These are phyloP conservation scores for Botrylloides violaceus DNA, from an alignment of 23 tunicate genomes.

Conservation along the genomic window DNA sequence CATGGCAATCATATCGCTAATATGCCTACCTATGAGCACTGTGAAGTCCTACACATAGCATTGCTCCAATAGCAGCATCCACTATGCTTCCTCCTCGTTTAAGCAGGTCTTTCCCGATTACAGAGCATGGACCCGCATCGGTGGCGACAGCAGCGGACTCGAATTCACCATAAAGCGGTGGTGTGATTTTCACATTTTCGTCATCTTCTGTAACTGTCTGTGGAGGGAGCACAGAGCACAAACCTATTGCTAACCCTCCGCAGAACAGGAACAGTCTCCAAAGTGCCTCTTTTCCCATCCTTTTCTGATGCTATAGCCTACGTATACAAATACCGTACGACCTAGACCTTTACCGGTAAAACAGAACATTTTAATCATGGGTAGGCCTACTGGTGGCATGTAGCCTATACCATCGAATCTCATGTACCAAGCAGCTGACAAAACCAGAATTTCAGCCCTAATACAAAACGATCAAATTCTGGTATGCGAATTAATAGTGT, in stretches of 20 bases:
- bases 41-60: slow-evolving; percentile 83
- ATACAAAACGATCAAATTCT: no score
- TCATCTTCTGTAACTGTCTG: background rate
- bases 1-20: no score
- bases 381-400: no score
- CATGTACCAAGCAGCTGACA: no score
- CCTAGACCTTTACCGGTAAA: no score
- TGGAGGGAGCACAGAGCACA: no score
- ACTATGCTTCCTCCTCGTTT: slow-evolving; percentile 75
- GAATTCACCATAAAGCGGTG: slow-evolving; percentile 7
- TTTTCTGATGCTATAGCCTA: no score
- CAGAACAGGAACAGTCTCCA: background rate
- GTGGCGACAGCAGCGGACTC: slow-evolving; percentile 70
- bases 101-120: slow-evolving; percentile 72
- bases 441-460: no score
- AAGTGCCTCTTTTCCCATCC: background rate
- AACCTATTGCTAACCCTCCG: background rate
- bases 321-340: no score
- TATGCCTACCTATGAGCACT: slow-evolving; percentile 78
- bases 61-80: slow-evolving; percentile 90
- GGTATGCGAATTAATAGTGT: no score
- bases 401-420: no score
- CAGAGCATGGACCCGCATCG: slow-evolving; percentile 89
- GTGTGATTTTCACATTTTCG: background rate
- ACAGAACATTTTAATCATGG: no score